Conservation (phyloP, 1,140 invertebrate genomes). For the Lineus longissimus region DNA sequence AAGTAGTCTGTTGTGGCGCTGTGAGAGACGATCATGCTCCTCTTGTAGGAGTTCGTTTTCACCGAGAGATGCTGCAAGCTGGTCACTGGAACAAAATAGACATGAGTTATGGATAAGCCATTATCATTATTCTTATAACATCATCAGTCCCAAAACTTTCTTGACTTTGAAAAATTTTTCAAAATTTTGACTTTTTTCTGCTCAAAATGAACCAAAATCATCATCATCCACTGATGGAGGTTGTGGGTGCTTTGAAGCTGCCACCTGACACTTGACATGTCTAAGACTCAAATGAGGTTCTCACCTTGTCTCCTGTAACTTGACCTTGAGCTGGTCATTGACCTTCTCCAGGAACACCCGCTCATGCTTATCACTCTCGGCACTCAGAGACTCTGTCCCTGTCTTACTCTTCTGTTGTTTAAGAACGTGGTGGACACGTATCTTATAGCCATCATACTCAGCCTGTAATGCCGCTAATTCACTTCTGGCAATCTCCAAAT, state of each 20-base stretch:
- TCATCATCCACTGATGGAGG: too few relatives aligned
- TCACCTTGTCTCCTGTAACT: slow-evolving; percentile 49
- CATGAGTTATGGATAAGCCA: neutral
- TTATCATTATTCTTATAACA: too few relatives aligned
- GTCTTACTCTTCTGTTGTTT: slow-evolving; percentile 50
- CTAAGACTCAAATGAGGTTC: too few relatives aligned
- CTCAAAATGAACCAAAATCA: too few relatives aligned
- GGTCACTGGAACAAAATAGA: slow-evolving; percentile 34
- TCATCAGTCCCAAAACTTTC: too few relatives aligned
- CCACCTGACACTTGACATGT: too few relatives aligned
- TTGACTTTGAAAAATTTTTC: too few relatives aligned
- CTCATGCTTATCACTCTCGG: slow-evolving; percentile 45
- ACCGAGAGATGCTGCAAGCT: slow-evolving; percentile 28
- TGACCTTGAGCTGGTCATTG: slow-evolving; percentile 48
- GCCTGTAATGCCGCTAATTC: slow-evolving; percentile 45
- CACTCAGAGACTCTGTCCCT: slow-evolving; percentile 17
- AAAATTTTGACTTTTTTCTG: too few relatives aligned
- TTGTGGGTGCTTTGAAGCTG: too few relatives aligned
- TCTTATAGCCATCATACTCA: slow-evolving; percentile 56
- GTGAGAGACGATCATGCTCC: slow-evolving; percentile 46
- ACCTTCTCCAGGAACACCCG: slow-evolving; percentile 45
- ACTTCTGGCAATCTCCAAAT: slow-evolving; percentile 41
- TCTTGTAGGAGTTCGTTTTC: slow-evolving; percentile 49
- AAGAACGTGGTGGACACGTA: slow-evolving; percentile 54
- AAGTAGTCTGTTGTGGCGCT: slow-evolving; percentile 42